These are phyloP conservation scores for Trissoscelio sp. DNA, from an alignment of 2,888 invertebrate species.

Conservation along the genomic window DNA sequence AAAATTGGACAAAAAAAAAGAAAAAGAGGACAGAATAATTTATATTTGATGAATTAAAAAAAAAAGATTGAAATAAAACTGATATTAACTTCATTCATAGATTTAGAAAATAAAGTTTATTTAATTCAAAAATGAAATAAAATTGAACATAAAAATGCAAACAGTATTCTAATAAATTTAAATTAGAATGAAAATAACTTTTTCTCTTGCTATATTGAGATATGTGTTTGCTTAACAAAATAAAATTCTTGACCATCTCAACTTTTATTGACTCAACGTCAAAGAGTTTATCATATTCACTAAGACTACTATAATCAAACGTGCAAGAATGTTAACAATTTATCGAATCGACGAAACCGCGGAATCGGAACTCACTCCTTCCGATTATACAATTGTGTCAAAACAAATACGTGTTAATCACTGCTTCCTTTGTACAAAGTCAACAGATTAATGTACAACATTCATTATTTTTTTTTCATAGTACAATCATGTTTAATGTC, in stretches of 20 bases:
- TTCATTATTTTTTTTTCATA: background rate
- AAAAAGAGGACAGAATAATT: no score
- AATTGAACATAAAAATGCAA: no score
- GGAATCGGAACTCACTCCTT: slow-evolving; percentile 39
- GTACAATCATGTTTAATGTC: background rate
- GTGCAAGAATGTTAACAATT: slow-evolving; percentile 46
- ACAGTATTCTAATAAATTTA: no score
- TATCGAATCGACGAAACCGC: slow-evolving; percentile 44
- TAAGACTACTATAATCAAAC: slow-evolving; percentile 28
- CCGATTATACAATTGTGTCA: slow-evolving; percentile 33
- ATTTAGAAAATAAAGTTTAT: no score
- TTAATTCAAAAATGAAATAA: no score
- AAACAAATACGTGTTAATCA: slow-evolving; percentile 39
- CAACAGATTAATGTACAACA: slow-evolving; percentile 18
- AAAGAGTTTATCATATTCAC: slow-evolving; percentile 33
- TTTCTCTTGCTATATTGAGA: no score
- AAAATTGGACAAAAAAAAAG: no score
- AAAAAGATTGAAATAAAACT: no score
- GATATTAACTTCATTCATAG: no score
- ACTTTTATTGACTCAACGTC: slow-evolving; percentile 41
- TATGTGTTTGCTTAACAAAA: no score
- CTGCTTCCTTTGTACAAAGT: slow-evolving; percentile 4
- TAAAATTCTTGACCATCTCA: slow-evolving; percentile 63
- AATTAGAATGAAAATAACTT: no score
- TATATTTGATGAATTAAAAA: no score